Evolutionary conservation across 2,888 invertebrate species (phyloP).

Genomic region (Heteromurus nitidus): DNA sequence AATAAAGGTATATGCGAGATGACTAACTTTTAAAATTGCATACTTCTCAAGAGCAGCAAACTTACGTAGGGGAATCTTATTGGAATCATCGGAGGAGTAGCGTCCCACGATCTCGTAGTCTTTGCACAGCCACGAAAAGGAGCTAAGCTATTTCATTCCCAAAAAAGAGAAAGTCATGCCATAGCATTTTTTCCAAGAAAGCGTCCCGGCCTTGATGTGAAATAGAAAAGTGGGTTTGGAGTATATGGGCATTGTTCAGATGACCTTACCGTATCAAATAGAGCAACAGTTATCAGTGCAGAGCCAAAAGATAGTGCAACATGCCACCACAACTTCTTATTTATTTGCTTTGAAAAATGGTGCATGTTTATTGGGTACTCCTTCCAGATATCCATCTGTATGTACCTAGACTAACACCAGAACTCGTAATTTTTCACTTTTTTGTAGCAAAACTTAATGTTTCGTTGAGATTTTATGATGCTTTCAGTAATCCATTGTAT

Average conservation of each 20-base stretch:
- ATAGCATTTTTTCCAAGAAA: background rate
- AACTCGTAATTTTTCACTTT: no score
- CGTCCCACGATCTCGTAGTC: constrained; percentile 49
- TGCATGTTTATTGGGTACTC: constrained; percentile 40
- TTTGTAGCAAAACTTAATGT: no score
- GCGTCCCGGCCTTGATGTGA: background rate
- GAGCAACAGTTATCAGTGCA: constrained; percentile 56
- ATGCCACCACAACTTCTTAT: constrained; percentile 62
- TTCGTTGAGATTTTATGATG: no score
- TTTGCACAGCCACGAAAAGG: constrained; percentile 56
- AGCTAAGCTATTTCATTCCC: no score
- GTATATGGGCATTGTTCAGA: no score
- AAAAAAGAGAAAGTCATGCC: background rate
- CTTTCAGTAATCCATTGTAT: no score
- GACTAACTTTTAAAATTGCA: background rate
- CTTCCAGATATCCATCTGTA: no score
- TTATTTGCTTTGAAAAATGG: constrained; percentile 59
- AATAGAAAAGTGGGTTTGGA: background rate
- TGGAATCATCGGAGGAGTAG: constrained; percentile 28
- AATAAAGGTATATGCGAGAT: constrained; percentile 16
- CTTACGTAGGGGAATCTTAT: constrained; percentile 28
- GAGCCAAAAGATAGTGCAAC: constrained; percentile 55
- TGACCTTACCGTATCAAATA: constrained; percentile 60
- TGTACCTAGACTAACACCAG: no score
- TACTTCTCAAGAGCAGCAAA: background rate